A percentile compares a stretch with the other conserved stretches of the same genome.
Conservation (phyloP, 2,888 invertebrate genomes). For the Aspidiotus rigidus region DNA sequence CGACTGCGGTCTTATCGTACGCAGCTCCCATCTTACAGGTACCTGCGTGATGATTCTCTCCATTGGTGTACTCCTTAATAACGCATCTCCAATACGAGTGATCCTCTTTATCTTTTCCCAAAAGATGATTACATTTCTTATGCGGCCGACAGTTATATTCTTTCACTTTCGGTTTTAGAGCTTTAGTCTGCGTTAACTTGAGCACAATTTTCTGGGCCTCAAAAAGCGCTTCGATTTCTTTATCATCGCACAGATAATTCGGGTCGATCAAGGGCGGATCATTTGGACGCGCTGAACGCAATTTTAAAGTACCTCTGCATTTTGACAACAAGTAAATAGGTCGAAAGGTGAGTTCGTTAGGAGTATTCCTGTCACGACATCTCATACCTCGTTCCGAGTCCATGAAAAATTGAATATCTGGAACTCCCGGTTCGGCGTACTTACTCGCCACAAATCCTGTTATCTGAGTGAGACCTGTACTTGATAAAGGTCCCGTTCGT, state of each 20-base stretch:
- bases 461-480: conserved; percentile 45
- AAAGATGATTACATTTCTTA: conserved; percentile 36
- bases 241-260: conserved; percentile 46
- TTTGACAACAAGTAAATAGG: conserved; percentile 43
- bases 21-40: conserved; percentile 42
- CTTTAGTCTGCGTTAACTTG: conserved; percentile 37
- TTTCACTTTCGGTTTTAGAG: conserved; percentile 38
- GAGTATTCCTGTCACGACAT: conserved; percentile 33
- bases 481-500: conserved; percentile 43
- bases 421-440: conserved; percentile 40
- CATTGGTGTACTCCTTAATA: conserved; percentile 38
- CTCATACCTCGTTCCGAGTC: conserved; percentile 41
- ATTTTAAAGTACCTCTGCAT: conserved; percentile 41
- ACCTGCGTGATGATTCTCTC: conserved; percentile 41
- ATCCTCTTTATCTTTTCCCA: conserved; percentile 31
- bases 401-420: conserved; percentile 45
- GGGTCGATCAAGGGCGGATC: conserved; percentile 48
- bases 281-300: conserved; percentile 46
- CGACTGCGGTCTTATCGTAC: conserved; percentile 40
- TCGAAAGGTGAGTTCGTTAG: conserved; percentile 34
- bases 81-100: conserved; percentile 40
- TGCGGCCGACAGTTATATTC: conserved; percentile 36
- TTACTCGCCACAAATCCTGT: conserved; percentile 44
- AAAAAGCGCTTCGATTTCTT: conserved; percentile 42
- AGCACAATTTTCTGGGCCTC: conserved; percentile 40